phyloP scores from a whole-genome alignment of 2,113 vertebrate species.

The Galeopterus variegatus region DNA sequence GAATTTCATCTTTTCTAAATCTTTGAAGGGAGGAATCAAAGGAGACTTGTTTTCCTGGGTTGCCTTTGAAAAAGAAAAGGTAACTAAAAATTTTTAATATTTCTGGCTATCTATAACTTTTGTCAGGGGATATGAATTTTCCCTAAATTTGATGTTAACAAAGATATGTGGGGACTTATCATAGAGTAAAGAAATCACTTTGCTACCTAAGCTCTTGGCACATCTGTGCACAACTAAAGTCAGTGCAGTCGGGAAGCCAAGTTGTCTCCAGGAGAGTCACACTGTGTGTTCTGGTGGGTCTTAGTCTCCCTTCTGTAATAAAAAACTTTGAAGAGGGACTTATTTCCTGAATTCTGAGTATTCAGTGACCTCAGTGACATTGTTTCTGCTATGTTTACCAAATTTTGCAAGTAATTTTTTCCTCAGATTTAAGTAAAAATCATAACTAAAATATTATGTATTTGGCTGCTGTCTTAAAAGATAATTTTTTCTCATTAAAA shows the following conservation, averaged over 20 bases:
- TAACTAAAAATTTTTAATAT: slow-evolving; percentile 65
- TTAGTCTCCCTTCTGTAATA: not conserved
- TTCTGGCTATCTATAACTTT: slow-evolving; percentile 43
- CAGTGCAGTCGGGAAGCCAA: rapidly evolving
- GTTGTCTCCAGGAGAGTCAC: not conserved
- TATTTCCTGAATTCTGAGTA: not conserved
- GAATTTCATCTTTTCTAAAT: not conserved
- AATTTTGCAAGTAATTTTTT: not conserved
- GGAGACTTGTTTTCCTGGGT: not conserved
- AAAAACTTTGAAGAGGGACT: rapidly evolving
- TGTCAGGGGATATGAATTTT: slow-evolving; percentile 57
- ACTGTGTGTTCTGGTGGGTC: too few relatives aligned
- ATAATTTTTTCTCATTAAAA: not conserved
- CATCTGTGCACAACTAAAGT: slow-evolving; percentile 40
- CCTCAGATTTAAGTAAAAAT: not conserved
- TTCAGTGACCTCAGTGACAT: not conserved
- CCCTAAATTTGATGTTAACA: slow-evolving; percentile 70
- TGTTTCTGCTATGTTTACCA: not conserved
- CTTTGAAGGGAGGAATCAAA: not conserved
- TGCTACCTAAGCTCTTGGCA: not conserved
- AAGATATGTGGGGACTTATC: not conserved
- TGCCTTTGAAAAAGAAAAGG: not conserved
- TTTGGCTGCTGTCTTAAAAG: not conserved
- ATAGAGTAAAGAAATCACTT: slow-evolving; percentile 59
- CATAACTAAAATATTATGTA: not conserved